Percentiles rank a stretch among this genome's conserved stretches.
Evolutionary conservation across 2,888 invertebrate species (phyloP).

Genomic region (Graphium colonna): DNA sequence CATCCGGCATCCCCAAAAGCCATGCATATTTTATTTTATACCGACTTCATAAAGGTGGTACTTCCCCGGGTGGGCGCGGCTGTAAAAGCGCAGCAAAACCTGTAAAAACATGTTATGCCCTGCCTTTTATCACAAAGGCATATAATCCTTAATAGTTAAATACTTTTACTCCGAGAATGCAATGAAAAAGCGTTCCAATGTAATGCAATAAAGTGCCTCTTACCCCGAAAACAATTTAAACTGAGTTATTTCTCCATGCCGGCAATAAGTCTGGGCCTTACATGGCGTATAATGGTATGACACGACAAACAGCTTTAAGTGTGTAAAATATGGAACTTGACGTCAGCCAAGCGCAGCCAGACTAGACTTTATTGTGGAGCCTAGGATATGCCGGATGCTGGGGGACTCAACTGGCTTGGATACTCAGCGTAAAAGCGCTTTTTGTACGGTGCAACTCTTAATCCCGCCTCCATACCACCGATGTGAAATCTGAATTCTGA

Average conservation of each 20-base stretch:
- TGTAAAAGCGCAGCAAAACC: too few relatives aligned
- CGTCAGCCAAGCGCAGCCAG: conserved; percentile 67
- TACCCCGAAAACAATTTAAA: conserved; percentile 72
- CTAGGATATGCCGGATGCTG: conserved; percentile 56
- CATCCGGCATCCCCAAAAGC: too few relatives aligned
- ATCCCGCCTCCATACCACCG: background rate
- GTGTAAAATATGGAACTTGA: conserved; percentile 75
- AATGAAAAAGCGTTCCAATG: conserved; percentile 61
- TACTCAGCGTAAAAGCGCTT: conserved; percentile 26
- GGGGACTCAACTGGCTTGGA: conserved; percentile 36
- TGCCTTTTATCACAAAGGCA: conserved; percentile 42
- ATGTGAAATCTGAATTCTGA: background rate
- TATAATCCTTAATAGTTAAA: conserved; percentile 52
- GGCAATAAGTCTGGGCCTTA: conserved; percentile 74
- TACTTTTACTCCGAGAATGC: conserved; percentile 53
- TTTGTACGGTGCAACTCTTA: conserved; percentile 12
- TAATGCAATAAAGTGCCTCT: conserved; percentile 62
- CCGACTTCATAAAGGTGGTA: too few relatives aligned
- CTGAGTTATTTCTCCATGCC: conserved; percentile 65
- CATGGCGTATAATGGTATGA: conserved; percentile 78
- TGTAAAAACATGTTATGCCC: too few relatives aligned
- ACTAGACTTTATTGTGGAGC: conserved; percentile 60
- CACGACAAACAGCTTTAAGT: conserved; percentile 80
- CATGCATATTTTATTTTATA: too few relatives aligned
- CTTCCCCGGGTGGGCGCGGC: too few relatives aligned